phyloP scores from a whole-genome alignment of 1,140 invertebrate species.

The Platyscapa corneri region DNA sequence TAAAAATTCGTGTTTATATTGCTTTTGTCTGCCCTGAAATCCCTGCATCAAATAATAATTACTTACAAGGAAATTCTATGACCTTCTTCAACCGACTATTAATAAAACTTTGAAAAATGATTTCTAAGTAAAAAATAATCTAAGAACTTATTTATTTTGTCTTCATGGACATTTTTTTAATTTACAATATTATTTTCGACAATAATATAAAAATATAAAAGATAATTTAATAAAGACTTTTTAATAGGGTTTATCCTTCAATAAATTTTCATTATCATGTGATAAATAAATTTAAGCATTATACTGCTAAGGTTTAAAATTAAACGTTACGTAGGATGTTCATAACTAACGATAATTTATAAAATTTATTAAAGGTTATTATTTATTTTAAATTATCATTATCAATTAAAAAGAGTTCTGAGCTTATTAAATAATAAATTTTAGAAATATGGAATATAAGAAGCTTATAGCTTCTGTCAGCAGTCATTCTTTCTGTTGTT shows the following conservation, averaged over 20 bases:
- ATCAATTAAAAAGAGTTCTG: too few species aligned
- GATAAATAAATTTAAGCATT: background rate
- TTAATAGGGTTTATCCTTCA: background rate
- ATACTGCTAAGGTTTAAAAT: background rate
- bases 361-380: background rate
- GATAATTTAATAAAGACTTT: background rate
- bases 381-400: background rate
- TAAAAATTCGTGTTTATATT: background rate
- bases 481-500: background rate
- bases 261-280: background rate
- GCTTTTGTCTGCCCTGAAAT: slow-evolving; percentile 5
- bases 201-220: background rate
- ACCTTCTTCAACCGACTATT: background rate
- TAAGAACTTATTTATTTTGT: background rate
- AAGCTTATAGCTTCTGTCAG: background rate
- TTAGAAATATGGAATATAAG: background rate
- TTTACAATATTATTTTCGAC: background rate
- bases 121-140: background rate
- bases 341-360: background rate
- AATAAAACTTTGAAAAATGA: background rate
- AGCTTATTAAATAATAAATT: too few species aligned
- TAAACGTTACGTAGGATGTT: background rate
- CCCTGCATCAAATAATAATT: slow-evolving; percentile 15
- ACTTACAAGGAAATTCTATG: background rate
- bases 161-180: background rate